Evolutionary conservation across 2,113 vertebrate genomes (phyloP).

Genomic region (Chionomys nivalis): DNA sequence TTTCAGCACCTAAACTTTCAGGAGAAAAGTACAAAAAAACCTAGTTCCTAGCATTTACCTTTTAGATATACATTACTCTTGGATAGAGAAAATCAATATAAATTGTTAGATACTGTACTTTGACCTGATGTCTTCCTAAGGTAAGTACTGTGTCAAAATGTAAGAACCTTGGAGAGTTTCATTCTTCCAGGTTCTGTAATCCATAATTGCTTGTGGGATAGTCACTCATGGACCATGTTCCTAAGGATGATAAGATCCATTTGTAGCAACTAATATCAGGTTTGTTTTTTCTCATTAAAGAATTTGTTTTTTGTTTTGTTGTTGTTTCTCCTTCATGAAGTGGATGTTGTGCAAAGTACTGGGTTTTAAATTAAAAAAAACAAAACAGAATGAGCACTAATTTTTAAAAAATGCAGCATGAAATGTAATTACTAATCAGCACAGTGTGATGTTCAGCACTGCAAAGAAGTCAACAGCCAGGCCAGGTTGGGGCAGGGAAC

Average conservation of each 20-base stretch:
- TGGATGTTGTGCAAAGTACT: not conserved
- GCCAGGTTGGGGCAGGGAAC: not conserved
- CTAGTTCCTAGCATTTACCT: not conserved
- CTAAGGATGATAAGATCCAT: not conserved
- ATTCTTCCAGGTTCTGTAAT: slow-evolving; percentile 9
- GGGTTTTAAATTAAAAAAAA: not conserved
- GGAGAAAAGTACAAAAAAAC: not conserved
- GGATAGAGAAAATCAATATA: not conserved
- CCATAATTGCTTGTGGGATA: slow-evolving; percentile 11
- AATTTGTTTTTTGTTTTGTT: slow-evolving; percentile 4
- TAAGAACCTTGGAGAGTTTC: slow-evolving; percentile 10
- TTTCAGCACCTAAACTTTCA: not conserved
- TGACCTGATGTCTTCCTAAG: not conserved
- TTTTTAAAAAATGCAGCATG: not conserved
- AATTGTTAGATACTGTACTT: not conserved
- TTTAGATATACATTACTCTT: not conserved
- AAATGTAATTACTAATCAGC: not conserved
- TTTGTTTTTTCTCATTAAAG: slow-evolving; percentile 19
- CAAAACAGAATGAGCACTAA: not conserved
- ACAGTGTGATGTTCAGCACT: not conserved
- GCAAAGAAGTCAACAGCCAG: not conserved
- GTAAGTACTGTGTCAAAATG: not conserved
- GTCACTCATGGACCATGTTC: not conserved
- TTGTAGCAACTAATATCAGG: slow-evolving; percentile 13
- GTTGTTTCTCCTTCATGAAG: not conserved